Conservation (phyloP, 2,888 invertebrate genomes). For the Nemotelus pantherinus region DNA sequence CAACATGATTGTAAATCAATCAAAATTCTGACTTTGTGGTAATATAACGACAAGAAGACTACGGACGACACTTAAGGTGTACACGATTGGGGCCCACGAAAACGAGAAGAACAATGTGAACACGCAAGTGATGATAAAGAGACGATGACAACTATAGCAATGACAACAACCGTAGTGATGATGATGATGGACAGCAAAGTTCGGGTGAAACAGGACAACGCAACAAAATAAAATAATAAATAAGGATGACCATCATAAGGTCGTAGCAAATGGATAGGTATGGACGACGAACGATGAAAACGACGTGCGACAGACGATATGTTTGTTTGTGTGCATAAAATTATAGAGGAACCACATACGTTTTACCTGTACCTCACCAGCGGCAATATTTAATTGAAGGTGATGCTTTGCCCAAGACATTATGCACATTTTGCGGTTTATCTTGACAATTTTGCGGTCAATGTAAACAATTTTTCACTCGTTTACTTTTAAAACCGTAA, state of each 20-base stretch:
- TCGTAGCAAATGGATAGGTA: neutral
- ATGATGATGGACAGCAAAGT: neutral
- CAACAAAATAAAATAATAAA: slow-evolving; percentile 15
- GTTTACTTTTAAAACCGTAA: slow-evolving; percentile 3
- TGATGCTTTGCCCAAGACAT: slow-evolving; percentile 40
- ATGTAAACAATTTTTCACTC: slow-evolving; percentile 19
- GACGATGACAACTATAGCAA: neutral
- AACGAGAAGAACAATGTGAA: neutral
- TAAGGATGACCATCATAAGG: neutral
- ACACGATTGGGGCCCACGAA: neutral
- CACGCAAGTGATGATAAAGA: neutral
- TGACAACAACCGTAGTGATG: neutral
- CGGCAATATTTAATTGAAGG: slow-evolving; percentile 33
- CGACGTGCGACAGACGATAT: neutral
- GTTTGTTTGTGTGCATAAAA: neutral
- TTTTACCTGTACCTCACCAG: neutral
- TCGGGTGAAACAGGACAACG: neutral
- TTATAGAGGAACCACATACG: slow-evolving; percentile 23
- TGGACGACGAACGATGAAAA: neutral
- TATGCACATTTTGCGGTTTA: slow-evolving; percentile 36
- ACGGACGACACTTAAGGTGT: neutral
- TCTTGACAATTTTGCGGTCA: slow-evolving; percentile 40
- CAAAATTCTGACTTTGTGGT: neutral
- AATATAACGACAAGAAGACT: neutral
- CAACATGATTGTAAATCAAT: slow-evolving; percentile 34